Evolutionary conservation across 1,140 invertebrate species (phyloP).

Genomic region (Ditylenchus dipsaci): DNA sequence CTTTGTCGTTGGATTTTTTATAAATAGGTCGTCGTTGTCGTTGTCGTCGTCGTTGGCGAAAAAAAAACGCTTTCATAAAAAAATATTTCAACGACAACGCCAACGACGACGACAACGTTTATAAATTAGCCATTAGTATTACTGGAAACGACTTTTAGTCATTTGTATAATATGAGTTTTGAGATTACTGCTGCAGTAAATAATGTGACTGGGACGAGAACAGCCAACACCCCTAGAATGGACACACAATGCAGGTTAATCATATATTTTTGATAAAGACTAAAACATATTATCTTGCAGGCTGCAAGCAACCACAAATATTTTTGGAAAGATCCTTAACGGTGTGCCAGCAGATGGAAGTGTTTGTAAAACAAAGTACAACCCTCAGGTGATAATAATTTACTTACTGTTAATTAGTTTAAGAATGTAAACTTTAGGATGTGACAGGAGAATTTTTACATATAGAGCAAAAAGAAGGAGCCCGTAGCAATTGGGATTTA

Average conservation of each 20-base stretch:
- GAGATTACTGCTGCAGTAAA: not conserved
- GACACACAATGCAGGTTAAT: slow-evolving; percentile 19
- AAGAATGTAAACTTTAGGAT: slow-evolving; percentile 14
- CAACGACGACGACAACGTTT: no score
- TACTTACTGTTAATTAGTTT: not conserved
- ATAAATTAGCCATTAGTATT: no score
- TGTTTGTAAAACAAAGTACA: slow-evolving; percentile 13
- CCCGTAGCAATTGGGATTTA: slow-evolving; percentile 17
- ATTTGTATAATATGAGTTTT: no score
- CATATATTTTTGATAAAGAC: no score
- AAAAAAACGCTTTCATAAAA: no score
- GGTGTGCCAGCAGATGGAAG: slow-evolving; percentile 21
- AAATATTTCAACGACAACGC: no score
- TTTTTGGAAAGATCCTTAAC: slow-evolving; percentile 33
- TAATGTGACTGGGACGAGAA: not conserved
- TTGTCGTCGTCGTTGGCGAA: no score
- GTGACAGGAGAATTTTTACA: slow-evolving; percentile 33
- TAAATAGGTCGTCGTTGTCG: no score
- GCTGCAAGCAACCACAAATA: slow-evolving; percentile 33
- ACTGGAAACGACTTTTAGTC: no score
- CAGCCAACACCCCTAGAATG: slow-evolving; percentile 22
- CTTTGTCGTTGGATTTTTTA: no score
- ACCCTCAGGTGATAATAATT: not conserved
- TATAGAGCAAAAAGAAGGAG: slow-evolving; percentile 33
- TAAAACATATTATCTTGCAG: no score